Percentiles rank a stretch among this genome's conserved stretches.
phyloP scores from a whole-genome alignment of 2,797 vertebrate species.

The Notolabrus celidotus region DNA sequence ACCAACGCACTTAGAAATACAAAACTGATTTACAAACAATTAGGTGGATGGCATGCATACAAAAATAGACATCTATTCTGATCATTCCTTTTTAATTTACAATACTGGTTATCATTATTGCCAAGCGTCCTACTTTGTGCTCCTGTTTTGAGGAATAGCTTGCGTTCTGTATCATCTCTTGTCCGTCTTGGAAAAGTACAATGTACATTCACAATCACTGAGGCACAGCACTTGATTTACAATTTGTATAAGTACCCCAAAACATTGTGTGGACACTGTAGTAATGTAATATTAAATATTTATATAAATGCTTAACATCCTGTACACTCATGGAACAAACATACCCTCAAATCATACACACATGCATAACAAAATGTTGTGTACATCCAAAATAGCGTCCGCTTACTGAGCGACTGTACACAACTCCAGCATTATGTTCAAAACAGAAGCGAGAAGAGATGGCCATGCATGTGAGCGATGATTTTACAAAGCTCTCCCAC shows the following conservation, averaged over 20 bases:
- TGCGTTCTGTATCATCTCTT: slow-evolving; percentile 51
- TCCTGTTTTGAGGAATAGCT: slow-evolving; percentile 61
- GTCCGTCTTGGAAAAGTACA: slow-evolving; percentile 68
- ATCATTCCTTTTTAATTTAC: slow-evolving; percentile 79
- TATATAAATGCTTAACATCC: slow-evolving; percentile 58
- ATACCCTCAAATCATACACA: slow-evolving; percentile 61
- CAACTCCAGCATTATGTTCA: slow-evolving; percentile 62
- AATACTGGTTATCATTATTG: slow-evolving; percentile 82
- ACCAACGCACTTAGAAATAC: slow-evolving; percentile 77
- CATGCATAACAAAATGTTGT: slow-evolving; percentile 77
- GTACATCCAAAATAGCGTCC: slow-evolving; percentile 68
- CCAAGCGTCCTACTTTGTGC: slow-evolving; percentile 71
- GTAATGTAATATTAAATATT: slow-evolving; percentile 73
- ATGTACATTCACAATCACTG: slow-evolving; percentile 84
- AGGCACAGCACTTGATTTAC: slow-evolving; percentile 83
- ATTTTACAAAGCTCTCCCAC: slow-evolving; percentile 52
- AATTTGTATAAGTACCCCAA: slow-evolving; percentile 75
- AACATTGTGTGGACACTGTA: slow-evolving; percentile 68
- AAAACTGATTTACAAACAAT: slow-evolving; percentile 84
- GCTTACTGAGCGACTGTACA: slow-evolving; percentile 54
- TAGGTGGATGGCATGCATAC: slow-evolving; percentile 87
- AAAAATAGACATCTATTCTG: slow-evolving; percentile 88
- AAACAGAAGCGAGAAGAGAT: slow-evolving; percentile 47
- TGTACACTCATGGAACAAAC: slow-evolving; percentile 72
- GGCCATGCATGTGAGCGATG: slow-evolving; percentile 72